Conservation (phyloP, 2,888 invertebrate species). For the Hofmannophila pseudospretella region DNA sequence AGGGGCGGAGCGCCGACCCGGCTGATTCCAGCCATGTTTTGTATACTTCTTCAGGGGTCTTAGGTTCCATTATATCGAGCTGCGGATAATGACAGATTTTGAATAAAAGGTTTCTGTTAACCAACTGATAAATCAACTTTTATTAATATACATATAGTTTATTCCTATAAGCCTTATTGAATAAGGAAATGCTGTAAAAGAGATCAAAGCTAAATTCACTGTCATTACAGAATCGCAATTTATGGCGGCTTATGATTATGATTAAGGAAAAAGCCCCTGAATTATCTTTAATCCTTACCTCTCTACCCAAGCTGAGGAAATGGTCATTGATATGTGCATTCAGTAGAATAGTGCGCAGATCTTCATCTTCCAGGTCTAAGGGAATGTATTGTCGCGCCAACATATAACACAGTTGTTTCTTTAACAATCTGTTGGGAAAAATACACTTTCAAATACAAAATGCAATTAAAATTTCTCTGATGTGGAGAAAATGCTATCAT, state of each 20-base stretch:
- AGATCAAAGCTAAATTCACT: too few species aligned
- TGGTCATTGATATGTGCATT: conserved; percentile 96
- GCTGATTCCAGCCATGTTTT: conserved; percentile 97
- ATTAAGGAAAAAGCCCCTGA: too few species aligned
- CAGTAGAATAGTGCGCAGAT: conserved; percentile 93
- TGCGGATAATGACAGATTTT: conserved; percentile 36
- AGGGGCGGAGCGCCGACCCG: conserved; percentile 80
- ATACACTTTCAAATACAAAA: not conserved
- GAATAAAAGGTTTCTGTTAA: not conserved
- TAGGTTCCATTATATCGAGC: conserved; percentile 99
- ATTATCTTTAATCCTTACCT: too few species aligned
- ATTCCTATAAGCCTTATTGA: too few species aligned
- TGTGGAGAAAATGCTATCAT: too few species aligned
- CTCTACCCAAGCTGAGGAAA: conserved; percentile 94
- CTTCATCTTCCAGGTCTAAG: conserved; percentile 89
- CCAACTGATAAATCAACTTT: not conserved
- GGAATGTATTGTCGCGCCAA: conserved; percentile 95
- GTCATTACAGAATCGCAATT: too few species aligned
- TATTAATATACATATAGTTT: not conserved
- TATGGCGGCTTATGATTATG: too few species aligned
- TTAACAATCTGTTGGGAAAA: conserved; percentile 80
- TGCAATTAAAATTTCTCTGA: not conserved
- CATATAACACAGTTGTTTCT: conserved; percentile 98
- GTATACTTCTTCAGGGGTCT: conserved; percentile 99
- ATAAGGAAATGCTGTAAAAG: too few species aligned